A percentile compares a stretch with the other conserved stretches of the same genome.
Evolutionary conservation across 2,888 invertebrate genomes (phyloP).

Genomic region (Seladonia tumulorum): DNA sequence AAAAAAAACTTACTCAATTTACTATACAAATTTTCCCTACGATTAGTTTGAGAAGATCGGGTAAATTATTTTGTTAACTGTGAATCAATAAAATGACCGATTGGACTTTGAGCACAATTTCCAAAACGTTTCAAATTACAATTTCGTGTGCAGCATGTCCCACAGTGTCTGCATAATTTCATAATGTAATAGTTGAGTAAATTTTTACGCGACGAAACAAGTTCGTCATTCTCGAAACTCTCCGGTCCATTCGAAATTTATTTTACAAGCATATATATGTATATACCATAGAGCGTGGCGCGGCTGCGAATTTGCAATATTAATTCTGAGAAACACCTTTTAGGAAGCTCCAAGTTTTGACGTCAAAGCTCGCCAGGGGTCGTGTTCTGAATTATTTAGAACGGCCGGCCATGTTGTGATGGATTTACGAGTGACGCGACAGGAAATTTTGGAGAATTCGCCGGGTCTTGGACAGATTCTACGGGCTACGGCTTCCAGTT

Average conservation of each 20-base stretch:
- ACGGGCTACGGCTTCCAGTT: not conserved
- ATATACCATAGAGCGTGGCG: not conserved
- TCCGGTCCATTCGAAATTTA: not conserved
- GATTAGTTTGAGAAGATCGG: too few relatives aligned
- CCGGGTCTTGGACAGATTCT: not conserved
- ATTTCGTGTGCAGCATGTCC: not conserved
- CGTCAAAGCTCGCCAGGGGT: conserved; percentile 21
- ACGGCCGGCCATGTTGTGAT: conserved; percentile 1
- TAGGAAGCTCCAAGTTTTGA: conserved; percentile 26
- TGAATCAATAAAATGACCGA: too few relatives aligned
- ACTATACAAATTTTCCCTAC: too few relatives aligned
- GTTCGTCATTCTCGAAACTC: not conserved
- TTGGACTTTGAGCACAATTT: too few relatives aligned
- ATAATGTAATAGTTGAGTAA: not conserved
- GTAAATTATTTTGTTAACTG: too few relatives aligned
- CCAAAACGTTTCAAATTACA: not conserved
- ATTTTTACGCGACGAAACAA: not conserved
- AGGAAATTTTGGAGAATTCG: conserved; percentile 17
- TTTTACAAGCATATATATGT: not conserved
- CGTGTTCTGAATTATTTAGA: conserved; percentile 29
- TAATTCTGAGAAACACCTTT: conserved; percentile 31
- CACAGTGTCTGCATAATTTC: too few relatives aligned
- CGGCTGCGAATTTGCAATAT: conserved; percentile 19
- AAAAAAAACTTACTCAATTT: too few relatives aligned
- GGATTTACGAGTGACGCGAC: conserved; percentile 26